These are phyloP conservation scores for Perca schrenkii DNA, from an alignment of 2,113 vertebrate genomes.

Conservation along the genomic window DNA sequence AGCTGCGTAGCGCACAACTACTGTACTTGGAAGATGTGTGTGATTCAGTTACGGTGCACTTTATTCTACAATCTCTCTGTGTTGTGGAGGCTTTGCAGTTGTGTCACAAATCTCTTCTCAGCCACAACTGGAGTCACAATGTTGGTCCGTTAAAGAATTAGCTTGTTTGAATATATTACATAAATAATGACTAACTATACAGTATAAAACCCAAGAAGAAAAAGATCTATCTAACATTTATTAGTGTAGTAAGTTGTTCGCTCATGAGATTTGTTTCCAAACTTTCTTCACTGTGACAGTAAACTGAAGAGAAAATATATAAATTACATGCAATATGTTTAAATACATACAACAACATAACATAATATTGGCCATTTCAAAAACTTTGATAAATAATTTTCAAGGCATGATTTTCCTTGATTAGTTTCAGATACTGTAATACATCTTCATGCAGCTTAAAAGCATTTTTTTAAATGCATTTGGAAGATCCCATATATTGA, in stretches of 20 bases:
- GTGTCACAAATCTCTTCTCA: constrained; percentile 36
- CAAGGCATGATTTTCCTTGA: neutral
- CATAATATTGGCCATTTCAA: constrained; percentile 6
- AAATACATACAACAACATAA: constrained; percentile 1
- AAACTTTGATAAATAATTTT: constrained; percentile 9
- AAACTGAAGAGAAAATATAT: constrained; percentile 12
- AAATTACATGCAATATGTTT: neutral
- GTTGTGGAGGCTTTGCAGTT: constrained; percentile 37
- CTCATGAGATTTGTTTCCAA: constrained; percentile 33
- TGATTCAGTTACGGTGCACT: constrained; percentile 71
- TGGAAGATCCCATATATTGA: neutral
- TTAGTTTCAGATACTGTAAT: constrained; percentile 9
- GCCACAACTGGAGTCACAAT: constrained; percentile 8
- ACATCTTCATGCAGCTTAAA: neutral
- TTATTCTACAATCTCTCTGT: constrained; percentile 74
- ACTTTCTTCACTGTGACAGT: constrained; percentile 10
- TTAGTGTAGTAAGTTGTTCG: constrained; percentile 4
- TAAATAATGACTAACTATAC: neutral
- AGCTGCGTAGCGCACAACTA: constrained; percentile 73
- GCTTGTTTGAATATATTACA: neutral
- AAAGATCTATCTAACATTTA: neutral
- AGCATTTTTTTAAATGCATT: neutral
- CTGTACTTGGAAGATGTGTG: constrained; percentile 60
- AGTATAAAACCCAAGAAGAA: constrained; percentile 18
- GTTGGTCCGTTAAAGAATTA: constrained; percentile 4